Conservation (phyloP, 1,140 invertebrate species). For the Metopolophium dirhodum region DNA sequence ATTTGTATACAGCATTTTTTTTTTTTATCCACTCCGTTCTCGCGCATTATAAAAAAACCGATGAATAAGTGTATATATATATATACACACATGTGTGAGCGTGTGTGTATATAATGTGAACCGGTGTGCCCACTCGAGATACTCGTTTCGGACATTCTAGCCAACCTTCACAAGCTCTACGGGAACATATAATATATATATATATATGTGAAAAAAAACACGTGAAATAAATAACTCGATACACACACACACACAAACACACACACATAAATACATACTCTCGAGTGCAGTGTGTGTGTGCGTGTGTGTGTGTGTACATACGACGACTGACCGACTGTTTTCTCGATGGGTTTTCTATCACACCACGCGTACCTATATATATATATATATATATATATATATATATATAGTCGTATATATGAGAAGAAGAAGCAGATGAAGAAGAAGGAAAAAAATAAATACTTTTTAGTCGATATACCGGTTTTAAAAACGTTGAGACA, state of each 20-base stretch:
- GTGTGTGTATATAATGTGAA: slow-evolving; percentile 6
- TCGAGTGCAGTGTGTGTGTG: not conserved
- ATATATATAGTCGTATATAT: not conserved
- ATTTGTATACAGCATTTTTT: slow-evolving; percentile 46
- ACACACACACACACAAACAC: slow-evolving; percentile 1
- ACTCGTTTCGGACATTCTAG: slow-evolving; percentile 57
- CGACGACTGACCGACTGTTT: slow-evolving; percentile 52
- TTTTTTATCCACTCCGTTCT: slow-evolving; percentile 30
- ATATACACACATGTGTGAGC: too few species aligned
- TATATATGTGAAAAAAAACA: slow-evolving; percentile 27
- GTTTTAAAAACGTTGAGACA: slow-evolving; percentile 51
- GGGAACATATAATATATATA: not conserved
- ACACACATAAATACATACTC: not conserved
- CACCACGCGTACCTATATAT: not conserved
- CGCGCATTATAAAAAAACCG: slow-evolving; percentile 5
- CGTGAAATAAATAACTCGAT: slow-evolving; percentile 56
- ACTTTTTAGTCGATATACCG: slow-evolving; percentile 57
- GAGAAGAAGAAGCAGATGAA: not conserved
- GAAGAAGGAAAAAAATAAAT: slow-evolving; percentile 18
- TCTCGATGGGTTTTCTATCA: slow-evolving; percentile 56
- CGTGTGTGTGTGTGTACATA: not conserved
- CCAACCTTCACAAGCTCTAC: slow-evolving; percentile 52
- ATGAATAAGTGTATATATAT: not conserved
- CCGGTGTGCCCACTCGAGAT: slow-evolving; percentile 56
- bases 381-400: too few species aligned